Percentiles rank a stretch among this genome's conserved stretches.
Evolutionary conservation across 2,888 invertebrate genomes (phyloP).

Genomic region (Chamaedrilus cognettii): DNA sequence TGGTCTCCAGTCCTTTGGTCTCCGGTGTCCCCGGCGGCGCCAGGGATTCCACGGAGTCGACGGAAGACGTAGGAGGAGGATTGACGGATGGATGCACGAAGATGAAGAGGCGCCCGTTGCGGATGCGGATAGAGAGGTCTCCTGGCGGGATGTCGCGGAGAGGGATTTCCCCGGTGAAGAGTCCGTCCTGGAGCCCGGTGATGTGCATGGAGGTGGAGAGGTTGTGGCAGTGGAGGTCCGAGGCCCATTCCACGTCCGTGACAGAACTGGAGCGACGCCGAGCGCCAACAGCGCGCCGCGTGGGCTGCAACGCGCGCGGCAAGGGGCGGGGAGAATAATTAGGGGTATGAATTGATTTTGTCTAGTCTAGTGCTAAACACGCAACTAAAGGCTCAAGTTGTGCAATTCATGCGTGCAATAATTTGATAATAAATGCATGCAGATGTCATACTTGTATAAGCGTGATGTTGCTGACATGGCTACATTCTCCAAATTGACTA

Average conservation of each 20-base stretch:
- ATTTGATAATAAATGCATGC: too few relatives aligned
- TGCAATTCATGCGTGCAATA: too few relatives aligned
- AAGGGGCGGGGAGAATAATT: too few relatives aligned
- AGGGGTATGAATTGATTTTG: too few relatives aligned
- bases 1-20: background rate
- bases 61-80: background rate
- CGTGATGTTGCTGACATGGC: too few relatives aligned
- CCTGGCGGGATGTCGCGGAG: slow-evolving; percentile 7
- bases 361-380: too few relatives aligned
- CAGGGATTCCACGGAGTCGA: background rate
- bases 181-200: slow-evolving; percentile 2
- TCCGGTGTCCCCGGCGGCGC: background rate
- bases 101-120: background rate
- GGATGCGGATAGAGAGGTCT: background rate
- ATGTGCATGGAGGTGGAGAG: slow-evolving; percentile 4
- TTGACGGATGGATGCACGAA: background rate
- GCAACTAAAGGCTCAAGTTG: too few relatives aligned
- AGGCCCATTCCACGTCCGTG: slow-evolving; percentile 7
- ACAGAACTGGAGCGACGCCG: background rate
- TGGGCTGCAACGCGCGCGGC: too few relatives aligned
- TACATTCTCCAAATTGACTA: too few relatives aligned
- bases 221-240: slow-evolving; percentile 7
- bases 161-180: slow-evolving; percentile 6
- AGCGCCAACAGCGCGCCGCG: background rate
- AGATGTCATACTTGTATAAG: too few relatives aligned